Evolutionary conservation across 2,888 invertebrate species (phyloP), one percentile per base, ranked within the genome.

Genomic region (Cryptocephalus primarius): DNA sequence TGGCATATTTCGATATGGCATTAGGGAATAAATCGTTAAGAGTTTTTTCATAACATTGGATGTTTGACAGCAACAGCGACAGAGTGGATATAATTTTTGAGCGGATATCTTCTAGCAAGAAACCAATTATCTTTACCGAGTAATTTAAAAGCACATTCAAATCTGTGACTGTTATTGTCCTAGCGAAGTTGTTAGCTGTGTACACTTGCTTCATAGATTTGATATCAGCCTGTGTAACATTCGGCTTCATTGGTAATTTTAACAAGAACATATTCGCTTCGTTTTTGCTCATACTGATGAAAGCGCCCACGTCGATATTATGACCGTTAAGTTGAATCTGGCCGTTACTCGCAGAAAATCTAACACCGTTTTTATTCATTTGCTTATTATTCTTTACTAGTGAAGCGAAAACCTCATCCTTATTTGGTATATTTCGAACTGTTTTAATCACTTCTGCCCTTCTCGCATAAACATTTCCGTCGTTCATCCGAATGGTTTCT

Each of bases 371-470:
- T 43, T 72, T 64, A 55, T 77, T 78, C 38, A 78, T 54, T 33
- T 74, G 70, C 55, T 75, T 78, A 62, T 77, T 78, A 39, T 75
- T 73, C 42, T 70, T 66, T 0, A 76, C 69, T 1, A 77, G 70
- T 52, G 74, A 72, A 1, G 76, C 72, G 55, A 78, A 76, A 54
- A 75, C 75, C 49, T 78, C 75, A 53, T 78, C 76, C 56, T 75
- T 76, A 59, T 78, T 69, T 9, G 57, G 57, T 39, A 78, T 76
- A 54, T 69, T 76, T 43, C 72, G 67, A 42, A 78, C 73, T 10
- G 76, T 72, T 49, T 64, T 64, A 42, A 79, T 78, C 1, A 79
- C 75, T 62, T 78, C 77, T 0, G 76, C 70, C 59, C 72, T 74
- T 22, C 76, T 78, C 49, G 56, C 54, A 8, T 40, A 42, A 1